Evolutionary conservation across 2,113 vertebrate genomes (phyloP).

Genomic region (Aramus guarauna): DNA sequence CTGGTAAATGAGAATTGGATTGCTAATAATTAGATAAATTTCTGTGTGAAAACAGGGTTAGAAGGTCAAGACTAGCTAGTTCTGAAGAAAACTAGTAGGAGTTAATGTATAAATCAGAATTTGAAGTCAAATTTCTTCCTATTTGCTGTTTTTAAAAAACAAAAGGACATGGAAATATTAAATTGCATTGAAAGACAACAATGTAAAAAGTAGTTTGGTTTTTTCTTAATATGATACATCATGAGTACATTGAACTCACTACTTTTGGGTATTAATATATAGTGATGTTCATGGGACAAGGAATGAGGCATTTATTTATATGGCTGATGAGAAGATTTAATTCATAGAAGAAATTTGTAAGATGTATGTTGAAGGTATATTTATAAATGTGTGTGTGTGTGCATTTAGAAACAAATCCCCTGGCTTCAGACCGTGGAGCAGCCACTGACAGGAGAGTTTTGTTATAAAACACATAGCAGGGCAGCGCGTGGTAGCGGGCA

Average conservation of each 20-base stretch:
- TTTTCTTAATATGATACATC: not conserved
- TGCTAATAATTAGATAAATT: not conserved
- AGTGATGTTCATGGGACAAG: not conserved
- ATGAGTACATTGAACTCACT: not conserved
- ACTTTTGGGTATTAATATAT: not conserved
- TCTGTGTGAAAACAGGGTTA: not conserved
- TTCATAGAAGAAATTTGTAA: not conserved
- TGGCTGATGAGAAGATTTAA: not conserved
- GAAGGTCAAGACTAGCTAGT: not conserved
- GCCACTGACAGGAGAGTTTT: not conserved
- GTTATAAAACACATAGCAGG: not conserved
- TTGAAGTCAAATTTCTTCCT: not conserved
- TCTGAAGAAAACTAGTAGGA: not conserved
- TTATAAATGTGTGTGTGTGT: not conserved
- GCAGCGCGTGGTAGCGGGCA: fast-evolving
- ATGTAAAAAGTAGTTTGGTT: not conserved
- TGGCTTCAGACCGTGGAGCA: not conserved
- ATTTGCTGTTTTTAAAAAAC: not conserved
- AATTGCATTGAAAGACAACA: not conserved
- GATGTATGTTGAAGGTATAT: not conserved
- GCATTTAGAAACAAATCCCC: not conserved
- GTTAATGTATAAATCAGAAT: not conserved
- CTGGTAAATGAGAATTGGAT: not conserved
- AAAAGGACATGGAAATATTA: not conserved
- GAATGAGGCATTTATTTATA: not conserved